A percentile compares a stretch with the other conserved stretches of the same genome.
These are phyloP conservation scores for Nemoura dubitans DNA, from an alignment of 2,888 invertebrate species.

Conservation along the genomic window DNA sequence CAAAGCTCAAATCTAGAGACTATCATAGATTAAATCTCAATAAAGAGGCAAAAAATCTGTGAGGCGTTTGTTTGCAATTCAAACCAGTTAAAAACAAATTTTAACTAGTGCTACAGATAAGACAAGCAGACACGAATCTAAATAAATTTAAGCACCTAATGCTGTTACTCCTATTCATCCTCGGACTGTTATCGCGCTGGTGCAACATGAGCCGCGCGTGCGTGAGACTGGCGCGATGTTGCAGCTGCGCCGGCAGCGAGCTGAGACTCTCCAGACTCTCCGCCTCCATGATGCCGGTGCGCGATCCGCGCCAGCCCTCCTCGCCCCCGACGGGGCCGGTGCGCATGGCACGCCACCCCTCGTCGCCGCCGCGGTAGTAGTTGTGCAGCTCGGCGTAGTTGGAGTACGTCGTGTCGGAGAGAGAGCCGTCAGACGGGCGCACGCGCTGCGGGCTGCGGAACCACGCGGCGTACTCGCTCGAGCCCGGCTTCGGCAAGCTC, in stretches of 20 bases:
- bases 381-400: constrained; percentile 72
- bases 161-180: constrained; percentile 89
- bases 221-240: constrained; percentile 72
- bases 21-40: too few relatives aligned
- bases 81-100: too few relatives aligned
- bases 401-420: constrained; percentile 85
- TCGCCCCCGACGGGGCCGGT: constrained; percentile 37
- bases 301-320: not conserved
- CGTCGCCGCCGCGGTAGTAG: constrained; percentile 55
- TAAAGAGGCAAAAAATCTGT: too few relatives aligned
- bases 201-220: constrained; percentile 70
- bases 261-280: constrained; percentile 77
- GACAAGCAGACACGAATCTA: too few relatives aligned
- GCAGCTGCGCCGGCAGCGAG: constrained; percentile 71
- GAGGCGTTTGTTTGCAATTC: too few relatives aligned
- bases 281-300: constrained; percentile 68
- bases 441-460: constrained; percentile 59
- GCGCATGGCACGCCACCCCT: not conserved
- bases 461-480: constrained; percentile 73
- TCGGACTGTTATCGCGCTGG: constrained; percentile 61
- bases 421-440: constrained; percentile 67
- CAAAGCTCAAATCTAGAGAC: too few relatives aligned
- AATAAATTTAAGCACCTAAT: too few relatives aligned
- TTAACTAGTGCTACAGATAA: too few relatives aligned
- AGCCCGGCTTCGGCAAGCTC: constrained; percentile 77